Base-by-base conservation (phyloP, 2,797 vertebrate species). In the Sebastes iracundus region DNA sequence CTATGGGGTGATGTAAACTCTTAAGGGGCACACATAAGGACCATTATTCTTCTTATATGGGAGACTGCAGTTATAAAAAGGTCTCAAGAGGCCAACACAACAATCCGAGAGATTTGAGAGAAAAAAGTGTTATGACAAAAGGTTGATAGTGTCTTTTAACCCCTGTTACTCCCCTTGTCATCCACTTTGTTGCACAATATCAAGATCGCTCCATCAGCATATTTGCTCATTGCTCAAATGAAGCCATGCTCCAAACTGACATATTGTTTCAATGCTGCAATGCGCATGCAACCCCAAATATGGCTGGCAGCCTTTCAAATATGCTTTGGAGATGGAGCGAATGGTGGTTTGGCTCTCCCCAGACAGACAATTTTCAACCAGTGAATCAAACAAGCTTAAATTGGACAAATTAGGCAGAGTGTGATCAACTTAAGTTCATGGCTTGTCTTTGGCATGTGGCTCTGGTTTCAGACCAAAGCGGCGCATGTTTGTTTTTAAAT, bases 271-370 rank as follows among this genome's bases (percentile, higher is more conserved):
- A 92, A 87, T 91, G 61, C 52, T 78, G 90, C 63, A 80, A 90
- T 77, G 77, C 58, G 79, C 66, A 82, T 77, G 79, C 76, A 92
- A 92, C 89, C 88, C 90, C 80, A 93, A 94, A 94, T 92, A 88
- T 86, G 79, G 53, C 90, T 96, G 95, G 95, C 93, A 87, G 79
- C n/a, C 65, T 25, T 75, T 95, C 94, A 95, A 92, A 84, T 90
- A 94, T 94, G 91, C 79, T 85, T 86, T 84, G 83, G 85, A 91
- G 79, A 86, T 83, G 59, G 72, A 93, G 88, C 85, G 85, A 84
- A 84, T 75, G 79, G 88, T 73, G 91, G 92, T 94, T 93, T 93
- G 93, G 90, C 93, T 89, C 77, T 32, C 2, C 75, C 88, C 71
- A 77, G 84, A 81, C 78, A 86, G 86, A 84, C 63, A 78, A 9